A percentile compares a stretch with the other conserved stretches of the same genome.
Evolutionary conservation across 53 echinoderm and acorn worm species (phyloP).

Genomic region (Apostichopus leukothele): DNA sequence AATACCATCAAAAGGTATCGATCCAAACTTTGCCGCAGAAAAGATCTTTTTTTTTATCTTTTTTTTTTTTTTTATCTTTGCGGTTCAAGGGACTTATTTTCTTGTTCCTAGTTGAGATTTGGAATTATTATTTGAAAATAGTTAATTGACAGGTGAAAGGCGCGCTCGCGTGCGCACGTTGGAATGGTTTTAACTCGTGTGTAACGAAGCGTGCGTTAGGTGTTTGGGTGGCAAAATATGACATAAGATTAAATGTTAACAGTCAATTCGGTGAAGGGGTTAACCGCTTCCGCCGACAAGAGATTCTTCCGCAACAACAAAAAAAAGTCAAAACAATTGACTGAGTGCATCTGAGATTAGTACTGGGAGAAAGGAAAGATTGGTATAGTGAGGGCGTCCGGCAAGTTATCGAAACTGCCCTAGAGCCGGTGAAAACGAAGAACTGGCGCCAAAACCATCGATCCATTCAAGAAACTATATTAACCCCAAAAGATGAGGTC

Average conservation of each 20-base stretch:
- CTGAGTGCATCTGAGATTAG: not conserved
- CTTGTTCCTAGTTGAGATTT: constrained; percentile 3
- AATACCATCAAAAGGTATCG: constrained; percentile 54
- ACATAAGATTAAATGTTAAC: constrained; percentile 12
- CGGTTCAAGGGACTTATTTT: constrained; percentile 47
- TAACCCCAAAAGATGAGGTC: constrained; percentile 28
- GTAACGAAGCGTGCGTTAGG: constrained; percentile 8
- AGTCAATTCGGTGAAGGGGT: constrained; percentile 32
- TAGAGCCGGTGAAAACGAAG: constrained; percentile 14
- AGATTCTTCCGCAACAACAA: not conserved
- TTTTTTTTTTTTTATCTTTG: constrained; percentile 9
- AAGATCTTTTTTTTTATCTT: constrained; percentile 11
- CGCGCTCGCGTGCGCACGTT: constrained; percentile 39
- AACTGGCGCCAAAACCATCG: constrained; percentile 26
- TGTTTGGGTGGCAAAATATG: constrained; percentile 20
- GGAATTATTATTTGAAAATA: constrained; percentile 49
- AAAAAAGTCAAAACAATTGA: not conserved
- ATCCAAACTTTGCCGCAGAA: constrained; percentile 47
- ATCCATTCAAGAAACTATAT: constrained; percentile 17
- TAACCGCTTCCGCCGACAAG: constrained; percentile 6
- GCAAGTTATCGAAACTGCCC: constrained; percentile 16
- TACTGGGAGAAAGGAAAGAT: not conserved
- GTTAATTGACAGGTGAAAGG: constrained; percentile 48
- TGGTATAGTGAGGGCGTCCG: constrained; percentile 21
- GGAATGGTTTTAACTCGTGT: constrained; percentile 24